Conservation (phyloP, 1,140 invertebrate genomes). For the Stenopsyche tienmushanensis region DNA sequence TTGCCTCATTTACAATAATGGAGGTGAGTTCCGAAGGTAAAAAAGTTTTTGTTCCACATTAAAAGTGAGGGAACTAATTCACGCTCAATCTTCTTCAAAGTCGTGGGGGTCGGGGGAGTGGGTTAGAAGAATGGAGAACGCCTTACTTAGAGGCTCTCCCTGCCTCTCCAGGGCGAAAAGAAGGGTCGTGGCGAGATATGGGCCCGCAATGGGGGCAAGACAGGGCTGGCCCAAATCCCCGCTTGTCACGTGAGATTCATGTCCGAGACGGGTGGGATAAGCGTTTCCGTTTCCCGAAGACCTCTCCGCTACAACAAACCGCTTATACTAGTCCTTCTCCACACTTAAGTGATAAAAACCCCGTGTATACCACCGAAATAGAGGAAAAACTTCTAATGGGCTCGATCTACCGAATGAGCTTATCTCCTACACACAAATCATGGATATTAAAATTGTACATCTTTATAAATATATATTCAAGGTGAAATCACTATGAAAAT, state of each 20-base stretch:
- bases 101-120: background rate
- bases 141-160: too few relatives aligned
- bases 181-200: background rate
- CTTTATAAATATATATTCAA: too few relatives aligned
- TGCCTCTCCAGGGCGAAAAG: background rate
- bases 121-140: too few relatives aligned
- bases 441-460: too few relatives aligned
- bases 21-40: constrained; percentile 26
- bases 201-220: background rate
- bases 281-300: constrained; percentile 28
- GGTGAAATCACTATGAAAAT: too few relatives aligned
- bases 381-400: background rate
- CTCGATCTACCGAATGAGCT: background rate
- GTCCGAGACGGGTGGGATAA: constrained; percentile 29
- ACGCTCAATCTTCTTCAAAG: constrained; percentile 31
- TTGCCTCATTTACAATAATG: constrained; percentile 31
- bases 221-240: constrained; percentile 26
- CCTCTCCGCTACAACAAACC: constrained; percentile 26
- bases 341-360: constrained; percentile 32
- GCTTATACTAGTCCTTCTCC: constrained; percentile 14
- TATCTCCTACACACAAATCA: background rate
- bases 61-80: constrained; percentile 29
- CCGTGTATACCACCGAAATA: background rate
- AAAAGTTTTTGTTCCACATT: constrained; percentile 24
- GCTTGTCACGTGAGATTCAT: constrained; percentile 39